phyloP scores from a whole-genome alignment of 1,140 invertebrate genomes.

The Philotrypesis tridentata region DNA sequence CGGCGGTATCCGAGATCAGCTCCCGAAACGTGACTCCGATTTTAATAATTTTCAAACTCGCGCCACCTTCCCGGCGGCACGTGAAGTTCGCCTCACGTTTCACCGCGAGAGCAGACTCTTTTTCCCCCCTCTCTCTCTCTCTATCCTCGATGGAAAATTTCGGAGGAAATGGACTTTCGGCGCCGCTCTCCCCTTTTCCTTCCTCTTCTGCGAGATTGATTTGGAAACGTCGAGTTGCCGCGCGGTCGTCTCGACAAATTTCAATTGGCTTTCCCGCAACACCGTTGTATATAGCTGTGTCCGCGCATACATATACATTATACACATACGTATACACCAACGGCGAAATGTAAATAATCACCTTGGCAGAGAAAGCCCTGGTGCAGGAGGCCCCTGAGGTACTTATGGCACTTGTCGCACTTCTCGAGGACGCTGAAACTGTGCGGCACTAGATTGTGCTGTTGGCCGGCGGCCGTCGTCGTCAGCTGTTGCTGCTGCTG shows the following conservation, averaged over 20 bases:
- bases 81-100: background rate
- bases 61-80: background rate
- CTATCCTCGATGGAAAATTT: background rate
- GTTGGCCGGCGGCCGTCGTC: conserved; percentile 43
- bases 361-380: conserved; percentile 85
- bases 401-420: conserved; percentile 86
- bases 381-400: conserved; percentile 81
- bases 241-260: conserved; percentile 13
- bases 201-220: too few species aligned
- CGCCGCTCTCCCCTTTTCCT: background rate
- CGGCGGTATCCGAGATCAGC: background rate
- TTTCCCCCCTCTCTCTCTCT: too few species aligned
- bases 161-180: background rate
- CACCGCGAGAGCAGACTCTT: too few species aligned
- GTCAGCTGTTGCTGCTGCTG: too few species aligned
- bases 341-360: conserved; percentile 56
- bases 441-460: conserved; percentile 77
- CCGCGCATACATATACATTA: too few species aligned
- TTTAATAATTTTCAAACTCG: background rate
- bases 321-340: background rate
- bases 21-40: background rate
- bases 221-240: conserved; percentile 43
- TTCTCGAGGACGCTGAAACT: conserved; percentile 81
- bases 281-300: background rate
- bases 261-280: conserved; percentile 31